These are phyloP conservation scores for Strigamia crassipes DNA, from an alignment of 2,888 invertebrate species.

Conservation along the genomic window DNA sequence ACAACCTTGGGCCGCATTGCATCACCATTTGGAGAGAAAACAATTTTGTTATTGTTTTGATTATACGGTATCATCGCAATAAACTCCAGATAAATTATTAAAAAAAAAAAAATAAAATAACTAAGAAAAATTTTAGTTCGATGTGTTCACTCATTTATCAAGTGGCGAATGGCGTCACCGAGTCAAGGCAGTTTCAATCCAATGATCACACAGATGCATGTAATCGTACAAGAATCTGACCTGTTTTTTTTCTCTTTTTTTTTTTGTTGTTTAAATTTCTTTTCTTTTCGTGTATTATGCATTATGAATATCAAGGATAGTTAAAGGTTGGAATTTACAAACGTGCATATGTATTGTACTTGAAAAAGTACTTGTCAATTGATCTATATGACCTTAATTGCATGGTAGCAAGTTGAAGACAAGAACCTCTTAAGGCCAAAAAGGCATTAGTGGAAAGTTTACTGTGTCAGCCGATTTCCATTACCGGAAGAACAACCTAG, in stretches of 20 bases:
- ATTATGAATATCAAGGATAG: constrained; percentile 5
- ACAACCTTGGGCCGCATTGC: neutral
- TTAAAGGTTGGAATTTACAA: neutral
- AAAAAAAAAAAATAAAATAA: neutral
- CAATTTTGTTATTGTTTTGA: neutral
- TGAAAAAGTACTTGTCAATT: constrained; percentile 17
- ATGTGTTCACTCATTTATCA: neutral
- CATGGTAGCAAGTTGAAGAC: neutral
- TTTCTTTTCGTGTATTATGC: neutral
- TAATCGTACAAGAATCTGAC: constrained; percentile 28
- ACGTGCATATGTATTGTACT: neutral
- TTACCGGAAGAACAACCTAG: neutral
- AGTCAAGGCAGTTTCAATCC: constrained; percentile 38
- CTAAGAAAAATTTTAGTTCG: neutral
- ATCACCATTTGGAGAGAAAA: neutral
- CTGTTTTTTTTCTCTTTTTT: neutral
- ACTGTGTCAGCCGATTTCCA: constrained; percentile 24
- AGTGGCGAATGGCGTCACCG: neutral
- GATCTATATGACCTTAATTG: constrained; percentile 25
- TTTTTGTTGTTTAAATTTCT: neutral
- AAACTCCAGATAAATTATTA: no score
- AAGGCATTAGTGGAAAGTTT: constrained; percentile 33
- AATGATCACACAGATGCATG: constrained; percentile 23
- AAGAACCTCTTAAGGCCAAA: constrained; percentile 42
- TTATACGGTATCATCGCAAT: neutral